Evolutionary conservation across 2,888 invertebrate genomes (phyloP), one percentile per base, ranked within the genome.

Genomic region (Andricus quercusramuli): DNA sequence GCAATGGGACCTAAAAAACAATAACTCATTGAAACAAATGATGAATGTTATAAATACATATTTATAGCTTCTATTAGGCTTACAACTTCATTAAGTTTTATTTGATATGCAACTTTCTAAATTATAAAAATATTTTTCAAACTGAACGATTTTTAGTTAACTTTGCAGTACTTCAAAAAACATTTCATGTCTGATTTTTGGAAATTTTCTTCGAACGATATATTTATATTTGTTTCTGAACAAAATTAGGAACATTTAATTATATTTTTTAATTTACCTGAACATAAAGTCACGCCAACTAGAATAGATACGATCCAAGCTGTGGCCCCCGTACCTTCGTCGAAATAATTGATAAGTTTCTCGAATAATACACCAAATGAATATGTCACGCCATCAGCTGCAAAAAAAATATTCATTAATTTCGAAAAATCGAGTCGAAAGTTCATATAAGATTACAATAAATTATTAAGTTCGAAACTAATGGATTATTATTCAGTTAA

Each of bases 321-420:
- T 15, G 98, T 98, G 86, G 96, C 96, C 83, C 96, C 97, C 91
- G 96, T 96, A 83, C 97, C 96, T 90, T 96, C 97, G 9, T 96
- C 93, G 93, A 98, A 99, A 93, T 97, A 97, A 82, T 94, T 93
- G 86, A 98, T 94, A 91, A 99, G 96, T 93, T 98, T 97, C 85
- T 96, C 95, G 93, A 97, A 97, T 93, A 99, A 97, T 83, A 99
- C 96, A 79, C 99, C 99, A 93, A 99, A 99, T 22, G 99, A 98
- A 94, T 99, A 99, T 78, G 99, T 99, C 93, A 99, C 97, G 81
- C 99, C 99, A 93, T 99, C 99, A 86, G 98, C 99, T 96, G 96
- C 87, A 95, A 95, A 83, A 25, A 25, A 78, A 79, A 47, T 67
- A 68, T 65, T 51, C 59, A 78, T 37, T n/a, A 74, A 74, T 74